Evolutionary conservation across 2,113 vertebrate species (phyloP), one percentile per base, ranked within the genome.

Genomic region (Syngnathus typhle): DNA sequence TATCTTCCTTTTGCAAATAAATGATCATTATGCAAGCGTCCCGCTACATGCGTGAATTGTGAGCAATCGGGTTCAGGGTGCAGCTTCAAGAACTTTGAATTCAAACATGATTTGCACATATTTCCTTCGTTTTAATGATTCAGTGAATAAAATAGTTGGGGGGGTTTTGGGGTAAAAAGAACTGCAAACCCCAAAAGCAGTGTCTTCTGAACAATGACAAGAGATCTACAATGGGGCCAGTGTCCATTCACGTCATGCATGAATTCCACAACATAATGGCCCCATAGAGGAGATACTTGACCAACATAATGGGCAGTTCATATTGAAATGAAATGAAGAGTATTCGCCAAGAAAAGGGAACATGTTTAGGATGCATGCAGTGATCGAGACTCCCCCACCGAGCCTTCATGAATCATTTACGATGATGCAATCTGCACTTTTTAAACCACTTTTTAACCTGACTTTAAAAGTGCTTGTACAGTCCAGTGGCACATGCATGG

Each of bases 1-100:
- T 36, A n/a, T 73, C 67, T 66, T 76, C 68, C 46, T 37, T 9
- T 46, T 38, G 49, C 60, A 70, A 77, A 73, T 58, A 49, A 6
- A 4, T 61, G n/a, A 15, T 15, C 3, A 56, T 60, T 11, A 18
- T 19, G 3, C 13, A 41, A 32, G 36, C 11, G 7, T 62, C 12
- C 2, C 5, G 6, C 13, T 43, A 0, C n/a, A 23, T 44, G 39
- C 39, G 6, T 32, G 12, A 56, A 56, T 15, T 15, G 10, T 13
- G 21, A 13, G 13, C 2, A 12, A 36, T 13, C 10, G 41, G 44
- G 13, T 64, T 51, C 36, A 12, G 18, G 1, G 7, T 10, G 36
- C 7, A 60, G 58, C 5, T 12, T 21, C 15, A 5, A 18, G 4
- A 56, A 59, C 12, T 38, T 51, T 51, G 47, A 51, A 51, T 51